Conservation (phyloP, 35 echinoderm and acorn worm species). For the Eucidaris tribuloides region DNA sequence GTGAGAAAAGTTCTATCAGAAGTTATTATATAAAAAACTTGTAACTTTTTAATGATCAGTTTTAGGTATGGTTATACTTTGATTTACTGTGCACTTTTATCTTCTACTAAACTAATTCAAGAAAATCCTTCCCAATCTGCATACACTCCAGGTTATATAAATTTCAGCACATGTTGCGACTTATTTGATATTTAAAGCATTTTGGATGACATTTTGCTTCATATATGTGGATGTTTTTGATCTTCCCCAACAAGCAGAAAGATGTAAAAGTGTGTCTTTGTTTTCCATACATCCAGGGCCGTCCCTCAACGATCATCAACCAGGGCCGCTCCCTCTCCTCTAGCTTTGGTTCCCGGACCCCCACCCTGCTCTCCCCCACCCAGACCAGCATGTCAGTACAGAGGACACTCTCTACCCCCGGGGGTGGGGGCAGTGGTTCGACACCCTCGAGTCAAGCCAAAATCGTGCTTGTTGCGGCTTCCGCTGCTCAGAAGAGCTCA, state of each 20-base stretch:
- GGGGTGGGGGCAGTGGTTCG: not conserved
- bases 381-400: not conserved
- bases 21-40: too few relatives aligned
- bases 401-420: not conserved
- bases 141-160: not conserved
- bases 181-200: not conserved
- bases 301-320: slow-evolving; percentile 11
- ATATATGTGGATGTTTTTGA: too few relatives aligned
- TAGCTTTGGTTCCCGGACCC: not conserved
- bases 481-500: not conserved
- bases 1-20: too few relatives aligned
- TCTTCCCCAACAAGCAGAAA: not conserved
- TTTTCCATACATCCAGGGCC: not conserved
- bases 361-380: slow-evolving; percentile 1
- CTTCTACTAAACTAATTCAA: not conserved
- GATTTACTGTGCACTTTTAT: too few relatives aligned
- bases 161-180: not conserved
- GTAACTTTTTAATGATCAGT: too few relatives aligned
- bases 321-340: not conserved
- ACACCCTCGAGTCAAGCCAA: not conserved
- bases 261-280: not conserved
- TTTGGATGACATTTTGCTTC: not conserved
- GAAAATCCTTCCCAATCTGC: not conserved
- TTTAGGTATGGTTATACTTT: too few relatives aligned
- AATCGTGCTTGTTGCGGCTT: not conserved